Evolutionary conservation across 2,797 vertebrate species (phyloP), one percentile per base, ranked within the genome.

Genomic region (Dermochelys coriacea): DNA sequence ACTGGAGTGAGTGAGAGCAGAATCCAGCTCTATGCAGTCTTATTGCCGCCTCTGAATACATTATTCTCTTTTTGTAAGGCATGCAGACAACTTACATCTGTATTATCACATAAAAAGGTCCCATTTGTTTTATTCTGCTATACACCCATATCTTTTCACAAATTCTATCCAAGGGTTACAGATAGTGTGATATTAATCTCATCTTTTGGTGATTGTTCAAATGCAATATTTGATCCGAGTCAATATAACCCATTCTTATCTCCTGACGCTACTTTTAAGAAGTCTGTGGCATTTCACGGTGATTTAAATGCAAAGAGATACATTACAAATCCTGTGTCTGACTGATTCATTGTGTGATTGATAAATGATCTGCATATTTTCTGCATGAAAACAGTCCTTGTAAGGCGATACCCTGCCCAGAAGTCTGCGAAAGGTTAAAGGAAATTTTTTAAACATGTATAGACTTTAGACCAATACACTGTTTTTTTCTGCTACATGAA

Each of bases 291-390:
- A 6, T 78, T 91, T 85, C 78, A 25, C 77, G 12, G 1, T 74
- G 90, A 90, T 89, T 77, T 34, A 86, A 93, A 89, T 86, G 61
- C 81, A 25, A 91, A 85, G 52, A 95, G 93, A 93, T 94, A 55
- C 27, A 0, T 96, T 93, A 88, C 90, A 51, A 55, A 84, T 77
- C 87, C 64, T 31, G 90, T 75, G 89, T 91, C 92, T 90, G 96
- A 93, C 64, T 84, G 96, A 97, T 96, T 96, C 93, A 77, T 57
- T 68, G 82, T 93, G 93, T 91, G 93, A 97, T 93, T 95, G 96
- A 96, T 96, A 96, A 96, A 97, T 68, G 93, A 88, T 89, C 59
- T 16, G 84, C 94, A 94, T 95, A 91, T 68, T 93, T 96, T 89
- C 80, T 86, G 93, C 88, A 93, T 97, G 91, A 96, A 86, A 89